Evolutionary conservation across 2,797 vertebrate genomes (phyloP).

Genomic region (Enteromius unitaeniatus): DNA sequence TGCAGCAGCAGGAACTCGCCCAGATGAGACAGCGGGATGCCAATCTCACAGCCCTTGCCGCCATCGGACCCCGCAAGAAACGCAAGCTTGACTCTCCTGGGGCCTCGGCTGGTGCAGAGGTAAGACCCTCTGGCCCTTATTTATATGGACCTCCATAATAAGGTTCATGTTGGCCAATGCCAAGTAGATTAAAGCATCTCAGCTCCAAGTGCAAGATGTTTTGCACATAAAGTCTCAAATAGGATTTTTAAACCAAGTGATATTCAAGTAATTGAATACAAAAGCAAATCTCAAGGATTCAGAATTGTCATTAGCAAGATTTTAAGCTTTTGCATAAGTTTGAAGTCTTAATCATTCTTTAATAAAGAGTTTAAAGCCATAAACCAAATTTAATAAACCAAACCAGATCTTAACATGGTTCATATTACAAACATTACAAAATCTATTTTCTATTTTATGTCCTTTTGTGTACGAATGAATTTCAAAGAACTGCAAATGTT

Average conservation of each 20-base stretch:
- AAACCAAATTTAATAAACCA: not conserved
- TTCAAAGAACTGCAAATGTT: not conserved
- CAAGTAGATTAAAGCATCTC: not conserved
- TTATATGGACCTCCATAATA: slow-evolving; percentile 12
- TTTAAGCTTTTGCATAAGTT: not conserved
- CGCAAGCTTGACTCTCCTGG: slow-evolving; percentile 88
- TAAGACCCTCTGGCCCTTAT: slow-evolving; percentile 57
- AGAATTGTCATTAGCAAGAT: not conserved
- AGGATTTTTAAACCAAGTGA: not conserved
- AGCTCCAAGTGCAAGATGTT: not conserved
- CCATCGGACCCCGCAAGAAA: slow-evolving; percentile 93
- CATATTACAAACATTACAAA: not conserved
- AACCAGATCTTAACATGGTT: not conserved
- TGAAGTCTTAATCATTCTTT: not conserved
- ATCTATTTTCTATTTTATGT: too few relatives aligned
- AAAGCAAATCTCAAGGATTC: not conserved
- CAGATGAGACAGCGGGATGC: slow-evolving; percentile 95
- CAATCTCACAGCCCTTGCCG: slow-evolving; percentile 92
- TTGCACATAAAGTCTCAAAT: not conserved
- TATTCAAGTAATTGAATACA: not conserved
- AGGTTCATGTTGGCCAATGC: not conserved
- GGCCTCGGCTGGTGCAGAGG: slow-evolving; percentile 86
- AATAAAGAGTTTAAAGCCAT: not conserved
- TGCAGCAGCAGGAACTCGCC: slow-evolving; percentile 95
- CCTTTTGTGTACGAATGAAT: not conserved